Base-by-base conservation (phyloP, 2,797 vertebrate species). In the Clamator glandarius region DNA sequence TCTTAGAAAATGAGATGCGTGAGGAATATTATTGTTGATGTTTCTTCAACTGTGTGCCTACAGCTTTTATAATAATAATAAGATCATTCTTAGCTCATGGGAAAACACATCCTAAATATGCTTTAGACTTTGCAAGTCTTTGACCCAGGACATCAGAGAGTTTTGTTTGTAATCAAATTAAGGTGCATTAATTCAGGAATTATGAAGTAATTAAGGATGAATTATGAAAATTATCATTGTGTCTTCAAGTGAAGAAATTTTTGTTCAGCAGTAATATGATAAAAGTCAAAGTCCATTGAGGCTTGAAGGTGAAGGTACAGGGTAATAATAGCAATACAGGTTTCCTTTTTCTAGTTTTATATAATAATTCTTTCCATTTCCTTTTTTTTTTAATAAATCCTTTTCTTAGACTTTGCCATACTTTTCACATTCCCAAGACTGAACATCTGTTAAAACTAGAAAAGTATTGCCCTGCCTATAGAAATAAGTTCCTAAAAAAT, bases 131-230 rank as follows among this genome's bases (percentile, higher is more conserved):
- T 69, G 48, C 42, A 23, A 15, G 31, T 58, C 85, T 87, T 75
- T 85, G 78, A 94, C 81, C 59, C 9, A 87, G 83, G 24, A 39
- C 74, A 73, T 84, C 61, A 89, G 89, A 90, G 79, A 84, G 31
- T 67, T 94, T 88, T 95, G 81, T 94, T 62, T 80, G 68, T 52
- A 68, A 91, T 89, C 62, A 91, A 92, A 94, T 94, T 86, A 95
- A 91, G 63, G 63, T 62, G 29, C 15, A 44, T 91, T 92, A 92
- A 82, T 91, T 92, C 61, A 92, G 50, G 42, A 68, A 68, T 89
- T 52, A 54, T 39, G 35, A 80, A 91, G 82, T 74, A 92, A 93
- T 90, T 96, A 82, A 76, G 89, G 46, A 92, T 83, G 72, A 52
- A 62, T 86, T 75, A 77, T 70, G 18, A 88, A 95, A 92, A 92